Percentiles rank a stretch among this genome's conserved stretches.
Evolutionary conservation across 1,140 invertebrate genomes (phyloP).

Genomic region (Neelides sp.): DNA sequence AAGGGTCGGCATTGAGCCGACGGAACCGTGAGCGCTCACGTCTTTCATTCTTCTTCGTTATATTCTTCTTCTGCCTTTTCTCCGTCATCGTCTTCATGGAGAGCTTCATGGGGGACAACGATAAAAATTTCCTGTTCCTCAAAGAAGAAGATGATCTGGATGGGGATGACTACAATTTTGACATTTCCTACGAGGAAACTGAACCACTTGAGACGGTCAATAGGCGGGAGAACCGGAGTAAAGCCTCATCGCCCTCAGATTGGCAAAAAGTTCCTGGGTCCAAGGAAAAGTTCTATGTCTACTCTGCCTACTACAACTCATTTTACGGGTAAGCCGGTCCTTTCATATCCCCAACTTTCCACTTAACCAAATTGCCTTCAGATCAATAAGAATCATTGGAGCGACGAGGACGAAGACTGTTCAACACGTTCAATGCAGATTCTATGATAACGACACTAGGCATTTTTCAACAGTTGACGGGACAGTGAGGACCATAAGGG

Average conservation of each 20-base stretch:
- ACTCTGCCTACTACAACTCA: conserved; percentile 71
- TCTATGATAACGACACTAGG: conserved; percentile 52
- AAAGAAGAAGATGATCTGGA: conserved; percentile 14
- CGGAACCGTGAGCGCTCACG: conserved; percentile 55
- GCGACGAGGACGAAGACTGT: conserved; percentile 68
- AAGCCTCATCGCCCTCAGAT: conserved; percentile 8
- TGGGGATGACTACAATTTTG: conserved; percentile 11
- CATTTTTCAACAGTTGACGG: conserved; percentile 31
- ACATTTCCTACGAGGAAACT: conserved; percentile 23
- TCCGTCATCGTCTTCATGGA: conserved; percentile 70
- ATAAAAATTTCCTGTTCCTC: conserved; percentile 13
- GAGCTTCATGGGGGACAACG: conserved; percentile 36
- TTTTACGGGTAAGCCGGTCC: conserved; percentile 22
- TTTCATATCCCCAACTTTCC: conserved; percentile 2
- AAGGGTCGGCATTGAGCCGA: conserved; percentile 16
- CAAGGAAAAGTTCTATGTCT: conserved; percentile 68
- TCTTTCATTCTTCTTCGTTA: conserved; percentile 73
- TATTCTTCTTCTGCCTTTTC: conserved; percentile 79
- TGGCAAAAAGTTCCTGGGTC: conserved; percentile 38
- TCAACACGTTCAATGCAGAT: conserved; percentile 71
- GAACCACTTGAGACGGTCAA: neutral
- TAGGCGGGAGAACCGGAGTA: neutral
- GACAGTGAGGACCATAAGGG: conserved; percentile 57
- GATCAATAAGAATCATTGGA: conserved; percentile 65
- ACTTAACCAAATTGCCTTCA: conserved; percentile 28